These are phyloP conservation scores for Plebejus argus DNA, from an alignment of 2,888 invertebrate genomes.

Conservation along the genomic window DNA sequence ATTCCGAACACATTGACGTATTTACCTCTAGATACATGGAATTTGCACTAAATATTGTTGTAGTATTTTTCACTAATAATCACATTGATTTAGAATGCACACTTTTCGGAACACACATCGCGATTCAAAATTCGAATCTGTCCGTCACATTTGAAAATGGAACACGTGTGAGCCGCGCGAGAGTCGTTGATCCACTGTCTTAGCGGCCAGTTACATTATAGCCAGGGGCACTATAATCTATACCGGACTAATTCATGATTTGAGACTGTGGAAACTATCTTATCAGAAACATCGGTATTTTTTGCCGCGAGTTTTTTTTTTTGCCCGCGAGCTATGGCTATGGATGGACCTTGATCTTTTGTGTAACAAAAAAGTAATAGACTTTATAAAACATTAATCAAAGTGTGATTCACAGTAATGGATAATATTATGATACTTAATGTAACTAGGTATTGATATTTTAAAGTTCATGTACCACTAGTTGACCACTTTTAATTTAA, in stretches of 20 bases:
- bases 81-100: background rate
- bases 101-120: constrained; percentile 37
- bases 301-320: constrained; percentile 40
- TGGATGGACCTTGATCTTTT: constrained; percentile 23
- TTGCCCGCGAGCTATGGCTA: constrained; percentile 29
- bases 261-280: constrained; percentile 53
- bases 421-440: background rate
- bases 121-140: constrained; percentile 41
- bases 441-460: background rate
- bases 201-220: constrained; percentile 37
- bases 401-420: background rate
- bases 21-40: constrained; percentile 45
- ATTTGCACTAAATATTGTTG: constrained; percentile 43
- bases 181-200: constrained; percentile 64
- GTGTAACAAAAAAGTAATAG: constrained; percentile 25
- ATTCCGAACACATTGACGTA: constrained; percentile 37
- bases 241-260: constrained; percentile 58
- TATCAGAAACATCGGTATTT: constrained; percentile 51
- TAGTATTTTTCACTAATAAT: constrained; percentile 34
- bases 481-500: no score
- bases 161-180: constrained; percentile 64
- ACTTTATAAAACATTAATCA: constrained; percentile 19
- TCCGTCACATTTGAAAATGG: constrained; percentile 42
- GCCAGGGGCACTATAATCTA: constrained; percentile 50
- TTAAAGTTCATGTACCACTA: background rate